These are phyloP conservation scores for Catocala sponsa DNA, from an alignment of 2,888 invertebrate genomes.

Conservation along the genomic window DNA sequence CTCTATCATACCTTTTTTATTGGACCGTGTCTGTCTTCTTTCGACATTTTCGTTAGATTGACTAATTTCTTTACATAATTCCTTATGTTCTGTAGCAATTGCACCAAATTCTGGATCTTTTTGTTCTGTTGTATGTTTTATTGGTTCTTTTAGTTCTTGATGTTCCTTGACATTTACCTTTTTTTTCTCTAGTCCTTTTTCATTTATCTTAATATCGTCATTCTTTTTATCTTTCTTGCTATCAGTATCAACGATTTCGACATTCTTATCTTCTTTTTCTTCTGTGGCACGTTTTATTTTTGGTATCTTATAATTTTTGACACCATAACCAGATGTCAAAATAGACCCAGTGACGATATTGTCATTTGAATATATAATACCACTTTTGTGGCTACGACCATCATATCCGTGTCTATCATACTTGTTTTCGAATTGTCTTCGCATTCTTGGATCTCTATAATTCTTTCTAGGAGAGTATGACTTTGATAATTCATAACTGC, in stretches of 20 bases:
- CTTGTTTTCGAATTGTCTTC: constrained; percentile 37
- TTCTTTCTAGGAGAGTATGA: constrained; percentile 69
- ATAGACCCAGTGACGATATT: constrained; percentile 78
- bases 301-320: constrained; percentile 84
- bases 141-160: neutral
- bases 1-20: constrained; percentile 46
- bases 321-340: constrained; percentile 75
- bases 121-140: neutral
- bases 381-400: constrained; percentile 55
- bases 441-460: constrained; percentile 72
- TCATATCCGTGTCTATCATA: constrained; percentile 45
- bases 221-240: constrained; percentile 7
- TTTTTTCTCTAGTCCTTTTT: constrained; percentile 6
- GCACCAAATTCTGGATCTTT: neutral
- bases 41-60: constrained; percentile 32
- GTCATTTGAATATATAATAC: constrained; percentile 79
- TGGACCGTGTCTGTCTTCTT: constrained; percentile 64
- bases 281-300: constrained; percentile 73
- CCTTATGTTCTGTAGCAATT: neutral
- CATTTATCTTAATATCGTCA: constrained; percentile 20
- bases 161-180: constrained; percentile 6
- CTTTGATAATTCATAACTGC: constrained; percentile 12
- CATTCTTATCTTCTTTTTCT: constrained; percentile 17
- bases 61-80: neutral
- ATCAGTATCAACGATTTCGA: constrained; percentile 7